Evolutionary conservation across 2,888 invertebrate genomes (phyloP).

Genomic region (Coleophora flavipennella): DNA sequence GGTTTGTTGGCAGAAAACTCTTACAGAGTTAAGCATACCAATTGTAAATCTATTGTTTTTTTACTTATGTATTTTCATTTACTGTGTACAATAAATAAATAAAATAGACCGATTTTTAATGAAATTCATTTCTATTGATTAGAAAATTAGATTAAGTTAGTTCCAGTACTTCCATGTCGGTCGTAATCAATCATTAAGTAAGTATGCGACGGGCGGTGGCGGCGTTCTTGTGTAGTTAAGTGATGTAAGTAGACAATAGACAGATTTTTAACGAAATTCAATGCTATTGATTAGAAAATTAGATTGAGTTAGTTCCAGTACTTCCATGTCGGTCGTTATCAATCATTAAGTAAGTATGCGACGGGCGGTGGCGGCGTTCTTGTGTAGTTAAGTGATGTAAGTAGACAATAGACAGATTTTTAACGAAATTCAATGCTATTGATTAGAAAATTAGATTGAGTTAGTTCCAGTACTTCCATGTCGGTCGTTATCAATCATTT

Average conservation of each 20-base stretch:
- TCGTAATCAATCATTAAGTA: not conserved
- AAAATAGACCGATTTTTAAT: too few species aligned
- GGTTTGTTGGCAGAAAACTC: too few species aligned
- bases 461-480: conserved; percentile 7
- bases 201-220: too few species aligned
- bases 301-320: conserved; percentile 8
- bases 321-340: not conserved
- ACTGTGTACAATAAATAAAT: too few species aligned
- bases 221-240: too few species aligned
- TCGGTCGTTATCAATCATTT: not conserved
- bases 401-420: too few species aligned
- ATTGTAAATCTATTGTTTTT: too few species aligned
- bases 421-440: conserved; percentile 7
- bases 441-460: conserved; percentile 14
- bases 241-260: too few species aligned
- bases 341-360: not conserved
- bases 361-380: too few species aligned
- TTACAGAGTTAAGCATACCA: too few species aligned
- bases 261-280: not conserved
- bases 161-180: not conserved
- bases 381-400: too few species aligned
- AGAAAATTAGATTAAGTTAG: conserved; percentile 13
- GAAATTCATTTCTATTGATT: conserved; percentile 12
- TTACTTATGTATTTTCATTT: too few species aligned
- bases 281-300: conserved; percentile 16